Evolutionary conservation across 2,888 invertebrate species (phyloP).

Genomic region (Papilio elwesi): DNA sequence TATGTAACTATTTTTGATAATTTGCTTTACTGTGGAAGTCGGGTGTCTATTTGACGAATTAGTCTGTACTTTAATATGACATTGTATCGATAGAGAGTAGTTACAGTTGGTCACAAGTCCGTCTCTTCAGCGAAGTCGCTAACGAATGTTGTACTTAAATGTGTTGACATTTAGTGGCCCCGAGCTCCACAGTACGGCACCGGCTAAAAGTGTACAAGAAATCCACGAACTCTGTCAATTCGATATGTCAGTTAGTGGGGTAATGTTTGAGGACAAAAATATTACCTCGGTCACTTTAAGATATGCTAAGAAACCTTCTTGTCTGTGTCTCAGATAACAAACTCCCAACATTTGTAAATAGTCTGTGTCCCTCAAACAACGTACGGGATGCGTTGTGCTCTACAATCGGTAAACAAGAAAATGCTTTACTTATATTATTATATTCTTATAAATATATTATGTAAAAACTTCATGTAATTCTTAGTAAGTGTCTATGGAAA

Average conservation of each 20-base stretch:
- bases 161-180: constrained; percentile 37
- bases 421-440: constrained; percentile 82
- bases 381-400: constrained; percentile 79
- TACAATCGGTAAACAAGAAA: constrained; percentile 70
- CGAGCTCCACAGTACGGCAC: constrained; percentile 65
- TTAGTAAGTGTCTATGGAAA: constrained; percentile 81
- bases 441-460: constrained; percentile 84
- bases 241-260: constrained; percentile 76
- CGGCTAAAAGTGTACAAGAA: constrained; percentile 58
- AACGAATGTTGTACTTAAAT: constrained; percentile 36
- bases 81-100: constrained; percentile 5
- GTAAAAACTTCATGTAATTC: constrained; percentile 79
- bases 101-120: constrained; percentile 13
- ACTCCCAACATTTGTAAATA: constrained; percentile 73
- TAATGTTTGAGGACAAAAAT: constrained; percentile 59
- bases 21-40: constrained; percentile 66
- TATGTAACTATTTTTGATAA: constrained; percentile 72
- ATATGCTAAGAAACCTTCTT: constrained; percentile 65
- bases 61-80: constrained; percentile 35
- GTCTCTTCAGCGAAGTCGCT: constrained; percentile 20
- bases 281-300: constrained; percentile 68
- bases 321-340: constrained; percentile 67
- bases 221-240: constrained; percentile 77
- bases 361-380: constrained; percentile 71
- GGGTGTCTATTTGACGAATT: constrained; percentile 46